Base-by-base conservation (phyloP, 2,113 vertebrate species). In the Trogon melanurus region DNA sequence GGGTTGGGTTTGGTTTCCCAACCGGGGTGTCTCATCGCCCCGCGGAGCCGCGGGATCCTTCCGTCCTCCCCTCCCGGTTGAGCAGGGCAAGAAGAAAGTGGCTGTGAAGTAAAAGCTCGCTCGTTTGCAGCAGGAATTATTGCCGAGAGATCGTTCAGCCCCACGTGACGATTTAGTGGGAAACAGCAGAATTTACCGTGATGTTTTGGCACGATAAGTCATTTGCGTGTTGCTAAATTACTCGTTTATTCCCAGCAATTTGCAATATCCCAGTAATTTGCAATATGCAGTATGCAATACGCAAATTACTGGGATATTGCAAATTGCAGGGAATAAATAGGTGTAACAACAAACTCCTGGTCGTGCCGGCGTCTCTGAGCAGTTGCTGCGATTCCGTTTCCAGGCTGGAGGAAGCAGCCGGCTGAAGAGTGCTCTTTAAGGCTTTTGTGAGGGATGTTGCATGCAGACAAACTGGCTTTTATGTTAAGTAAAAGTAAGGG, bases 121-220 rank as follows among this genome's bases (percentile, higher is more conserved):
- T 65, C 4, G 67, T 60, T 54, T 14, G 1, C 45, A 3, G 0
- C 2, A 1, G 10, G 48, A 34, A 6, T 20, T 13, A 5, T 5
- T 74, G 6, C 19, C 72, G 53, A 44, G 29, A 10, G 65, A 7
- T 25, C 79, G 1, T 30, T 38, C 2, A 0, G 22, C 29, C 34
- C 67, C 79, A 1, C 1, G 4, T 7, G 27, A 2, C n/a, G 2
- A 76, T 83, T 29, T 13, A 26, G 47, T 30, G 79, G 79, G 34
- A 85, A 95, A 18, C 30, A n/a, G 32, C 30, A 19, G 32, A 8
- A 6, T 57, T 79, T 54, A 11, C 38, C 6, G 2, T 30, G 29
- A 16, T 23, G 1, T n/a, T 47, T 36, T 13, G 47, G 7, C 50
- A 12, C 11, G 21, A 9, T 20, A 20, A 57, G 48, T 41, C 10